Conservation (phyloP, 2,797 vertebrate genomes). For the Gymnocypris eckloni region DNA sequence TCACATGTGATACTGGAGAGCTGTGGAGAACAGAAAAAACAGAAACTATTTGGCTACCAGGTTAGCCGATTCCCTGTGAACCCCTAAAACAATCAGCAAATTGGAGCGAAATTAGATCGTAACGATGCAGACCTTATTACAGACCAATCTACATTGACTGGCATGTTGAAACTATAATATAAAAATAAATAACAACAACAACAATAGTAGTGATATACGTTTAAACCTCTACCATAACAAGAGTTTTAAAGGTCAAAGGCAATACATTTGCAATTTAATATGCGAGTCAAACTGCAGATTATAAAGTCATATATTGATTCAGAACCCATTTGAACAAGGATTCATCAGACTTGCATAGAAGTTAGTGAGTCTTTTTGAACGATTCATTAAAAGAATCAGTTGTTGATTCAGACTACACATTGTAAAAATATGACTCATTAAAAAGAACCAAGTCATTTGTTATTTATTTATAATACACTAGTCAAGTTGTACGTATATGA, state of each 20-base stretch:
- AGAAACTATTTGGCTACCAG: neutral
- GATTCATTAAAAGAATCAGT: neutral
- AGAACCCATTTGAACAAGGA: neutral
- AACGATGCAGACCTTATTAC: neutral
- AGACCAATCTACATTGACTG: neutral
- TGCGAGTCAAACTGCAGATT: neutral
- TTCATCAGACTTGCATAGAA: neutral
- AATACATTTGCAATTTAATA: neutral
- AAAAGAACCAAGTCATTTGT: neutral
- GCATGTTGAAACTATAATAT: slow-evolving; percentile 7
- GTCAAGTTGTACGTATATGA: neutral
- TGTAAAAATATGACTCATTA: neutral
- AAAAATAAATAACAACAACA: neutral
- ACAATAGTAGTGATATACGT: neutral
- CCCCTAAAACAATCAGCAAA: neutral
- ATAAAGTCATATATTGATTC: neutral
- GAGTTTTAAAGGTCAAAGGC: neutral
- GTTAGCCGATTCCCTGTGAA: neutral
- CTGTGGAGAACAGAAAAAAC: slow-evolving; percentile 26
- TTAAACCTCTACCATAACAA: neutral
- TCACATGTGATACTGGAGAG: slow-evolving; percentile 39
- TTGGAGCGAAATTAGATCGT: neutral
- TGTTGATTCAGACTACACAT: neutral
- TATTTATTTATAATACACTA: neutral
- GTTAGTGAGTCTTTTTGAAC: neutral